A percentile compares a stretch with the other conserved stretches of the same genome.
These are phyloP conservation scores for Hyposoter didymator DNA, from an alignment of 2,888 invertebrate species.

Conservation along the genomic window DNA sequence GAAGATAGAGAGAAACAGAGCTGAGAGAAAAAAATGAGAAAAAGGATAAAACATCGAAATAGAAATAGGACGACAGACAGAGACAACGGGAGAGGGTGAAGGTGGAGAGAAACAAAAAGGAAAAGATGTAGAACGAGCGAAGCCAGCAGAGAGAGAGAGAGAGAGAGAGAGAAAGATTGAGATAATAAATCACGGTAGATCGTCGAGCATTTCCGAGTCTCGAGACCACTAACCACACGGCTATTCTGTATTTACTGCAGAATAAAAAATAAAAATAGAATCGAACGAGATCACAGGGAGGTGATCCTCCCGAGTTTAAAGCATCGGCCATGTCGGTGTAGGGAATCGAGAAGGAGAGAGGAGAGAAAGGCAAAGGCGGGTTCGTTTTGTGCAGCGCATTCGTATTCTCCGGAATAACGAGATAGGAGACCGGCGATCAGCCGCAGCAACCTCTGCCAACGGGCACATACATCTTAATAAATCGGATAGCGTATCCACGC, in stretches of 20 bases:
- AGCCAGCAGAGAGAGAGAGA: constrained; percentile 18
- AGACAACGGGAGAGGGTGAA: constrained; percentile 34
- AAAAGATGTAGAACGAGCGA: constrained; percentile 30
- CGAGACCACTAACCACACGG: constrained; percentile 66
- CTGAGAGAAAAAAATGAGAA: constrained; percentile 14
- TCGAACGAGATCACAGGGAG: constrained; percentile 58
- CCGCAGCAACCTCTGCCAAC: constrained; percentile 64
- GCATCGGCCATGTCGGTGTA: constrained; percentile 27
- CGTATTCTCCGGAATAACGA: constrained; percentile 66
- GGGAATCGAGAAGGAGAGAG: neutral
- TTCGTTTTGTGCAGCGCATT: constrained; percentile 50
- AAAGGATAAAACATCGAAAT: neutral
- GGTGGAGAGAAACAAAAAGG: constrained; percentile 66
- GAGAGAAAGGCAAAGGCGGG: neutral
- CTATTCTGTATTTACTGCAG: constrained; percentile 76
- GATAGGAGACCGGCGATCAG: constrained; percentile 62
- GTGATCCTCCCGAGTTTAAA: constrained; percentile 55
- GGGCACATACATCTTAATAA: constrained; percentile 65
- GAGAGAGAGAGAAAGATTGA: constrained; percentile 10
- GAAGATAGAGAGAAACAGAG: constrained; percentile 8
- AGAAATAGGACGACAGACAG: constrained; percentile 6
- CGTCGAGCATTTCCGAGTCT: constrained; percentile 72
- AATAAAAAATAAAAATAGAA: constrained; percentile 73
- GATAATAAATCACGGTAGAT: constrained; percentile 73
- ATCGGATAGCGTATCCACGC: constrained; percentile 59